These are phyloP conservation scores for Danio tinwini DNA, from an alignment of 2,797 vertebrate genomes.

Conservation along the genomic window DNA sequence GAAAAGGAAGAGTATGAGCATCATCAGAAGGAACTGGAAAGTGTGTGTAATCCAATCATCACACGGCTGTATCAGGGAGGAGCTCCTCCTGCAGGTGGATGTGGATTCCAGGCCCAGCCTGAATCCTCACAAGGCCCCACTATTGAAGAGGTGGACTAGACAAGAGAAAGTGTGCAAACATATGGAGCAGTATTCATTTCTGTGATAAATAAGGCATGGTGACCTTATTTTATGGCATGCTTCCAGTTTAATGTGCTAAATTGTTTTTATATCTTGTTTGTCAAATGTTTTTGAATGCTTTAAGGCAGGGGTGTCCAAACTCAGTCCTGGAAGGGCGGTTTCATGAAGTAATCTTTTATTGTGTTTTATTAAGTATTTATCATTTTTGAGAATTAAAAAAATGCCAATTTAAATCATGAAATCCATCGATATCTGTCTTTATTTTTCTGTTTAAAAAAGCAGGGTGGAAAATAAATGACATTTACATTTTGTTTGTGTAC, in stretches of 20 bases:
- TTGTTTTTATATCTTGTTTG: neutral
- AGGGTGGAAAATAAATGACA: neutral
- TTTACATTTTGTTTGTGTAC: too few relatives aligned
- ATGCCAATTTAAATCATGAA: neutral
- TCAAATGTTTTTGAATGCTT: constrained; percentile 14
- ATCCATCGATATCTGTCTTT: neutral
- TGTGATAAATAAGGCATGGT: neutral
- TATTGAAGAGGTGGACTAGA: constrained; percentile 91
- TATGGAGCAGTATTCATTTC: neutral
- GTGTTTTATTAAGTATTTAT: neutral
- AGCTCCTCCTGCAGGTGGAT: constrained; percentile 50
- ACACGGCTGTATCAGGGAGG: constrained; percentile 83
- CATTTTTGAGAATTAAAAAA: neutral
- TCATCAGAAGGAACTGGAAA: constrained; percentile 91
- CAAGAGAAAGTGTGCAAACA: neutral
- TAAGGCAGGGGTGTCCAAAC: too few relatives aligned
- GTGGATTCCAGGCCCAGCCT: constrained; percentile 64
- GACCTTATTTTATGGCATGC: neutral
- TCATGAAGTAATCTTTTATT: neutral
- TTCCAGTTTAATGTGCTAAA: neutral
- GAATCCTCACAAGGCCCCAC: constrained; percentile 81
- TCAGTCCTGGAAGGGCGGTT: too few relatives aligned
- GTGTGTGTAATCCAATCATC: constrained; percentile 82
- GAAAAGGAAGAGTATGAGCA: constrained; percentile 91
- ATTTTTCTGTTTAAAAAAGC: neutral